These are phyloP conservation scores for Lepidurus couesii DNA, from an alignment of 1,140 invertebrate species.

Conservation along the genomic window DNA sequence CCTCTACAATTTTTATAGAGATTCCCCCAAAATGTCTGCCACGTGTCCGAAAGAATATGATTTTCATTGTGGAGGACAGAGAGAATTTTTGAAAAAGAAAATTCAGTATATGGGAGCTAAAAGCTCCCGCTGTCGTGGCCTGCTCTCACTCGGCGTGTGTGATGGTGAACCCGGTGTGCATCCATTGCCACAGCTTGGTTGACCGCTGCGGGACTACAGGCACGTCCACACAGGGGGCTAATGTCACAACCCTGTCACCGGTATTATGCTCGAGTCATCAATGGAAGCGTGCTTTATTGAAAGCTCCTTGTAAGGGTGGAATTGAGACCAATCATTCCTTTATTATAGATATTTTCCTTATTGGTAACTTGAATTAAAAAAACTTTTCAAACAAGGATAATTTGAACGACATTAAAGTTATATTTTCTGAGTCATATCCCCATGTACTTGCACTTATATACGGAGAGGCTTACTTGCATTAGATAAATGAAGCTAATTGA, in stretches of 20 bases:
- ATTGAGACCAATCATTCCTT: not conserved
- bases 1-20: not conserved
- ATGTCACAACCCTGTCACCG: constrained; percentile 13
- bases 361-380: too few species aligned
- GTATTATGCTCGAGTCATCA: constrained; percentile 6
- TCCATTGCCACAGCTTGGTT: not conserved
- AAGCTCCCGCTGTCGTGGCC: constrained; percentile 7
- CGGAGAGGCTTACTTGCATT: not conserved
- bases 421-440: too few species aligned
- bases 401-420: too few species aligned
- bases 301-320: not conserved
- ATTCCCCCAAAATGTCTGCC: not conserved
- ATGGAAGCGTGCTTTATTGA: constrained; percentile 9
- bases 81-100: not conserved
- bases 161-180: constrained; percentile 16
- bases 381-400: too few species aligned
- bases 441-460: too few species aligned
- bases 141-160: constrained; percentile 13
- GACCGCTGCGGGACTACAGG: constrained; percentile 20
- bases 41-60: not conserved
- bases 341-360: too few species aligned
- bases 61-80: not conserved
- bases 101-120: not conserved
- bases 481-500: not conserved
- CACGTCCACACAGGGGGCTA: constrained; percentile 17